These are phyloP conservation scores for Podarcis raffonei DNA, from an alignment of 2,113 vertebrate species.

Conservation along the genomic window DNA sequence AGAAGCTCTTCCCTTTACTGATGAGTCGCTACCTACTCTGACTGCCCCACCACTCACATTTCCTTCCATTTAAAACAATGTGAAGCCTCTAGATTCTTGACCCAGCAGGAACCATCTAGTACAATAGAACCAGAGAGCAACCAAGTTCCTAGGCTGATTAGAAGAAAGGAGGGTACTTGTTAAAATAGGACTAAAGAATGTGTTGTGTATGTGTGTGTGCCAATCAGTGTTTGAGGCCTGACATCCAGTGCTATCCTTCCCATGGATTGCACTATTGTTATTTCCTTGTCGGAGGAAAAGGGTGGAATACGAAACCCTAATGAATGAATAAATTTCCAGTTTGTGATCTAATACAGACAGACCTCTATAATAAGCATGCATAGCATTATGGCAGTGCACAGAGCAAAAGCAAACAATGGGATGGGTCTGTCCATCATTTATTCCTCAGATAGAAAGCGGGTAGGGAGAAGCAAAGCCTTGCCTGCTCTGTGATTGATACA, in stretches of 20 bases:
- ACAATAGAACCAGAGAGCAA: too few species aligned
- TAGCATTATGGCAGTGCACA: not conserved
- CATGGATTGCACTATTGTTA: not conserved
- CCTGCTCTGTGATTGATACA: conserved; percentile 11
- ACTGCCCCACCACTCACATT: not conserved
- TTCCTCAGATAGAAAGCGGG: conserved; percentile 29
- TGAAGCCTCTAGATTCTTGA: not conserved
- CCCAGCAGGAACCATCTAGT: not conserved
- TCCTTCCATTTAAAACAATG: not conserved
- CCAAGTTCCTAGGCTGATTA: not conserved
- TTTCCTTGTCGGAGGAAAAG: not conserved
- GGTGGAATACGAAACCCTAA: not conserved
- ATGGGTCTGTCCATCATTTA: not conserved
- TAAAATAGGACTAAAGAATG: not conserved
- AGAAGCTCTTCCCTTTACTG: not conserved
- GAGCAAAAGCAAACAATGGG: not conserved
- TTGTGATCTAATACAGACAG: not conserved
- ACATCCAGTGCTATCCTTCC: not conserved
- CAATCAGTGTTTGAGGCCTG: not conserved
- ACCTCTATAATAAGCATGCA: not conserved
- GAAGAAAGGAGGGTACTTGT: not conserved
- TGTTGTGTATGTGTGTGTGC: not conserved
- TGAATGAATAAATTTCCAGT: not conserved
- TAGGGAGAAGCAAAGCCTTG: conserved; percentile 2
- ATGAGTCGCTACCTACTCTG: not conserved